These are phyloP conservation scores for Fulmarus glacialis DNA, from an alignment of 2,113 vertebrate species.

Conservation along the genomic window DNA sequence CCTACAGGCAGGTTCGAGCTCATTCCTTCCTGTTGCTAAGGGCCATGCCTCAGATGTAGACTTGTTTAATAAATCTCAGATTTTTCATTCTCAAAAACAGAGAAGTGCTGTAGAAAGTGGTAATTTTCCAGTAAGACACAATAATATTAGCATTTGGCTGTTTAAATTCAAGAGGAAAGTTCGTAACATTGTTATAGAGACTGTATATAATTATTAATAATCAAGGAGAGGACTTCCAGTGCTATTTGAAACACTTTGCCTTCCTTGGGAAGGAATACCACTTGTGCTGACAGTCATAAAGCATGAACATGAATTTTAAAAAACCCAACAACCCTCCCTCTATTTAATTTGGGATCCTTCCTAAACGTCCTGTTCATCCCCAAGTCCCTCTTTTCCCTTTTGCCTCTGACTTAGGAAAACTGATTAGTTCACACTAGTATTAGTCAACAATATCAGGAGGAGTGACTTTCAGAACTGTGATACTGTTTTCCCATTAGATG, in stretches of 20 bases:
- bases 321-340: neutral
- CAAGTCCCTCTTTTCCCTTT: neutral
- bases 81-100: neutral
- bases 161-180: neutral
- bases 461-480: neutral
- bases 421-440: neutral
- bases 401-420: neutral
- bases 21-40: neutral
- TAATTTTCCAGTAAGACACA: neutral
- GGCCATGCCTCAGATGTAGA: neutral
- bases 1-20: neutral
- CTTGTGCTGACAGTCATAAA: neutral
- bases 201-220: neutral
- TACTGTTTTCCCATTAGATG: neutral
- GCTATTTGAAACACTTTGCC: neutral
- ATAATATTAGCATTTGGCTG: neutral
- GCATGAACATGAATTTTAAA: neutral
- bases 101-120: neutral
- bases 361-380: neutral
- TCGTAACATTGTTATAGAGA: neutral
- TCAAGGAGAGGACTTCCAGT: constrained; percentile 37
- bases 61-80: neutral
- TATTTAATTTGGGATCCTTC: neutral
- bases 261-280: constrained; percentile 49
- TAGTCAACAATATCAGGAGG: neutral